Base-by-base conservation (phyloP, 2,797 vertebrate genomes). In the Coccyzus lansbergi region DNA sequence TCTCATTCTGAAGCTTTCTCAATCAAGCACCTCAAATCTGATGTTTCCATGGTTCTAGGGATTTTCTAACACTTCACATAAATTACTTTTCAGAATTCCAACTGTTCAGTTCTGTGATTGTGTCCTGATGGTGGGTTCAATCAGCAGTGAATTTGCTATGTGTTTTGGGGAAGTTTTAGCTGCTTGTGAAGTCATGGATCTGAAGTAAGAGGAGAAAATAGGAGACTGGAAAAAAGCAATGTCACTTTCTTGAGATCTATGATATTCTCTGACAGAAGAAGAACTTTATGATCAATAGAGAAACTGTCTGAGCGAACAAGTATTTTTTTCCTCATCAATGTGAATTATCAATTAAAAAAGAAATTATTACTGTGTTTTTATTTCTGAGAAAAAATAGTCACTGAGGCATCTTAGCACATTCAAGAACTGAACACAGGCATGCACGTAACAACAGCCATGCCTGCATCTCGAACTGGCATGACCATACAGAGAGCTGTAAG, bases 1-100 rank as follows among this genome's bases (percentile, higher is more conserved):
- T 55, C 24, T 83, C n/a, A 76, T 10, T 85, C 51, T 34, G 51
- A 40, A 65, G 10, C 13, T 72, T 90, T 72, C 46, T 82, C 40
- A n/a, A 63, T 42, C 48, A 88, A 77, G 48, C 38, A 22, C 69
- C 68, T 94, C 34, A 65, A 76, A 87, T 80, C 53, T 88, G 60
- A 62, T 0, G 1, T 80, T 83, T 68, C 36, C 42, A 36, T 17
- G 48, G 71, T 76, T 80, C 48, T 26, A 83, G 64, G 56, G 93
- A 90, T 90, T 93, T 84, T 82, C n/a, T 83, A 68, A 76, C 53
- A 68, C 28, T 92, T 84, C 33, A 60, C 20, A 40, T 48, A 58
- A 92, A 80, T 8, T 62, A 21, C 80, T 90, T 92, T 90, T 56
- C 48, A 83, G 83, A 91, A 86, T 84, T 94, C 67, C 63, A 64